phyloP scores from a whole-genome alignment of 2,888 invertebrate species.

The Nomada hirtipes region DNA sequence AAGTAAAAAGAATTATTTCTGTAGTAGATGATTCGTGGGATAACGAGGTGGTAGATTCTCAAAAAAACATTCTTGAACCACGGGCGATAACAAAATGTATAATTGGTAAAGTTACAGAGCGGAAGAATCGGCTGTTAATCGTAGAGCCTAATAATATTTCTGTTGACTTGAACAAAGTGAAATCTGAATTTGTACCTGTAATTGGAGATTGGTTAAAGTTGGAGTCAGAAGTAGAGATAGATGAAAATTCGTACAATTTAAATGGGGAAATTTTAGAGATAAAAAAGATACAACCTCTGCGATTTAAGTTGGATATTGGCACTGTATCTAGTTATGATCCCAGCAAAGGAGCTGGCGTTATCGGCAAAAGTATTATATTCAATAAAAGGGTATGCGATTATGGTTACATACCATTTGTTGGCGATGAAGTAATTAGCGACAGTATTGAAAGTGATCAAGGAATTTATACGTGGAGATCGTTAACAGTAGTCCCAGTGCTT shows the following conservation, averaged over 20 bases:
- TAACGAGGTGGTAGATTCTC: conserved; percentile 39
- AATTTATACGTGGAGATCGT: conserved; percentile 86
- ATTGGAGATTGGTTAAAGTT: conserved; percentile 90
- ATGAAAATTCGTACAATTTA: conserved; percentile 85
- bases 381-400: conserved; percentile 85
- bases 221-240: conserved; percentile 87
- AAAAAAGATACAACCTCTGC: conserved; percentile 86
- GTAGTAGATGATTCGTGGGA: conserved; percentile 74
- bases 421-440: conserved; percentile 88
- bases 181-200: conserved; percentile 88
- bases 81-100: conserved; percentile 76
- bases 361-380: conserved; percentile 88
- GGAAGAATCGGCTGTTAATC: conserved; percentile 82
- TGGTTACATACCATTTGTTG: conserved; percentile 86
- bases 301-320: conserved; percentile 86
- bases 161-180: conserved; percentile 87
- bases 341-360: conserved; percentile 84
- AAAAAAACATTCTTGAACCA: neutral
- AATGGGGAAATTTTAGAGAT: conserved; percentile 87
- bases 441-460: conserved; percentile 91
- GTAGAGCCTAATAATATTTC: conserved; percentile 86
- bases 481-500: conserved; percentile 83
- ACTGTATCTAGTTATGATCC: conserved; percentile 84
- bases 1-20: conserved; percentile 87
- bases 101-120: conserved; percentile 83